Percentiles rank a stretch among this genome's conserved stretches.
These are phyloP conservation scores for Latrodectus geometricus DNA, from an alignment of 1,140 invertebrate species.

Conservation along the genomic window DNA sequence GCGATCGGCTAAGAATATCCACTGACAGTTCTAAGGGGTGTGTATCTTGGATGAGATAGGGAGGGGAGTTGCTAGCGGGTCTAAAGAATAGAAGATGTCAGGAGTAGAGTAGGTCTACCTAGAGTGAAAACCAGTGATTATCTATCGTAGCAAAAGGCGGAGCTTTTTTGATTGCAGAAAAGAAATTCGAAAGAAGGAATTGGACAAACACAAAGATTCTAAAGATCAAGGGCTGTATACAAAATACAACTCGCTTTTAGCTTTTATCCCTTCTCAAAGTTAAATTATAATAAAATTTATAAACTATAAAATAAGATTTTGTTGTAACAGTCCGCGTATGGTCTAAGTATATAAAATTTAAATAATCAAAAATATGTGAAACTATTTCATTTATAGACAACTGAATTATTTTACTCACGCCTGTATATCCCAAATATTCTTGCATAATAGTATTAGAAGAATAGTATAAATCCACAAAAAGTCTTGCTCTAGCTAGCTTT, in stretches of 20 bases:
- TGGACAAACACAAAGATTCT: slow-evolving; percentile 40
- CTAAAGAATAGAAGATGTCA: slow-evolving; percentile 55
- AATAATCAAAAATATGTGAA: too few species aligned
- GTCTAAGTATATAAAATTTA: too few species aligned
- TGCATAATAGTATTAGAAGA: too few species aligned
- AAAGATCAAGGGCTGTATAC: slow-evolving; percentile 35
- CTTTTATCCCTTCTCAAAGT: not conserved
- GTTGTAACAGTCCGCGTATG: too few species aligned
- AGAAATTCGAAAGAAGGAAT: slow-evolving; percentile 53
- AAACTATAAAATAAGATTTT: too few species aligned
- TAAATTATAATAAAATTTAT: not conserved
- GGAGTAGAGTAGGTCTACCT: slow-evolving; percentile 39
- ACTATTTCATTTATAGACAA: too few species aligned
- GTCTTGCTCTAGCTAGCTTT: too few species aligned
- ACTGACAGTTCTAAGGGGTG: slow-evolving; percentile 51
- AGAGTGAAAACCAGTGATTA: slow-evolving; percentile 61
- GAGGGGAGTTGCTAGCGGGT: slow-evolving; percentile 30
- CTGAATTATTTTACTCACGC: too few species aligned
- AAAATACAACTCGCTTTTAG: slow-evolving; percentile 14
- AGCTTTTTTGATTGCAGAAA: slow-evolving; percentile 55
- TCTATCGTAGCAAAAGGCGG: slow-evolving; percentile 58
- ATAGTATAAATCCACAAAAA: too few species aligned
- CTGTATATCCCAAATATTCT: too few species aligned
- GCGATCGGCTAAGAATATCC: slow-evolving; percentile 11
- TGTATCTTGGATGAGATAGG: slow-evolving; percentile 51